Base-by-base conservation (phyloP, 1,140 invertebrate genomes). In the Cotesia typhae region DNA sequence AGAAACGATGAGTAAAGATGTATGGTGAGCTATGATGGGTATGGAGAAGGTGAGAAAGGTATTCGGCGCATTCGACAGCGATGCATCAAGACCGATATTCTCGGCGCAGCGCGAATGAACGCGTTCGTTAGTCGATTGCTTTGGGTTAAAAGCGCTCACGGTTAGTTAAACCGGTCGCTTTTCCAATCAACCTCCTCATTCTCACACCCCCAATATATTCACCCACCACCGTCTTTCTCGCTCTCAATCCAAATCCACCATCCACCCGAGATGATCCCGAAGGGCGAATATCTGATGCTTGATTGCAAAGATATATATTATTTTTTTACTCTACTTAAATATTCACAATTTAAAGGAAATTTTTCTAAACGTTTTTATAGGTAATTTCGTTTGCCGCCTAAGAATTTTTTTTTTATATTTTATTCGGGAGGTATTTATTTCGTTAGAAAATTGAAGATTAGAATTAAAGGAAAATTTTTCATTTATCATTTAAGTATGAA, bases 91-190 rank as follows among this genome's bases (percentile, higher is more conserved):
- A 75, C 70, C 75, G 77, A 82, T 82, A 81, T 81, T 81, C 80
- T 77, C 77, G 28, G 80, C 17, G 12, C 53, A 59, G 17, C 20
- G 57, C 20, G 78, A 75, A 78, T 76, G 74, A 71, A 68, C 53
- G 61, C 68, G 70, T 75, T 82, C 80, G 80, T 82, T 82, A 80
- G 77, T 55, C 75, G 74, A 77, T 80, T 74, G 72, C 77, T 82
- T 76, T 76, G 75, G 77, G 81, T 81, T 75, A 75, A 79, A 80
- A 78, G 74, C 79, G 69, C 74, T 78, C 76, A 82, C 79, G 80
- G 81, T 82, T 83, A 81, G 82, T 82, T 82, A 82, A 76, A 82
- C 80, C 77, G 64, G 71, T 72, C 68, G 77, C 77, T 81, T 81
- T 83, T 76, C 77, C 82, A 81, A 83, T 82, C 82, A 79, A 78